Evolutionary conservation across 2,797 vertebrate species (phyloP), one percentile per base, ranked within the genome.

Genomic region (Crax fasciolata): DNA sequence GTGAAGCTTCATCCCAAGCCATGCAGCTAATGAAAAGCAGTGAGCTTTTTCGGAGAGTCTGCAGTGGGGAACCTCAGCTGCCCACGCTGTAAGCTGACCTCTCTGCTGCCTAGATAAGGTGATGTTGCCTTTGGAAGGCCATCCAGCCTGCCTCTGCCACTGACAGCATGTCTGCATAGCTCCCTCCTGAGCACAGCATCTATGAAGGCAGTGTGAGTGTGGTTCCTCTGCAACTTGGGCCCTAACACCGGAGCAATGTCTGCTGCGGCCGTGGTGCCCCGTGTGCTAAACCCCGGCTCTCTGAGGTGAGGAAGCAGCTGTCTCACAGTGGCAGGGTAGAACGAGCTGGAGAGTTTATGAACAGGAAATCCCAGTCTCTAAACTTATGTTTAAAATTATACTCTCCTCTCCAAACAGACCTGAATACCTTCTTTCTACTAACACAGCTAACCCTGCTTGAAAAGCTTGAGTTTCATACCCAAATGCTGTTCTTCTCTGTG

Each of bases 191-290:
- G 66, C 73, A 57, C 27, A 38, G 16, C 6, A 5, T 10, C 13
- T 8, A 16, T 0, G 0, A 11, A 82, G 63, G 0, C 1, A 68
- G n/a, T 1, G 38, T 13, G 11, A 4, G 11, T 3, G 68, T 16
- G 38, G 38, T 43, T 4, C 84, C 84, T 55, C 43, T 21, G 62
- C 70, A 43, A 51, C 13, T 4, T 0, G 0, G 49, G 61, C 66
- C 21, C 13, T 1, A 6, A 49, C 17, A n/a, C 38, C 12, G n/a
- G 7, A 67, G 82, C 8, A 1, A 16, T 25, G 49, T 28, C 65
- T 4, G 1, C 35, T 4, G 4, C 28, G 21, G 4, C 16, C 13
- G 13, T 2, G 41, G n/a, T 52, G 18, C 72, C 58, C 35, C 24
- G 17, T 5, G 9, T 24, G 70, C 19, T 10, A 46, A 57, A 68